Percentiles rank a stretch among this genome's conserved stretches.
Evolutionary conservation across 2,888 invertebrate species (phyloP).

Genomic region (Congeria kusceri): DNA sequence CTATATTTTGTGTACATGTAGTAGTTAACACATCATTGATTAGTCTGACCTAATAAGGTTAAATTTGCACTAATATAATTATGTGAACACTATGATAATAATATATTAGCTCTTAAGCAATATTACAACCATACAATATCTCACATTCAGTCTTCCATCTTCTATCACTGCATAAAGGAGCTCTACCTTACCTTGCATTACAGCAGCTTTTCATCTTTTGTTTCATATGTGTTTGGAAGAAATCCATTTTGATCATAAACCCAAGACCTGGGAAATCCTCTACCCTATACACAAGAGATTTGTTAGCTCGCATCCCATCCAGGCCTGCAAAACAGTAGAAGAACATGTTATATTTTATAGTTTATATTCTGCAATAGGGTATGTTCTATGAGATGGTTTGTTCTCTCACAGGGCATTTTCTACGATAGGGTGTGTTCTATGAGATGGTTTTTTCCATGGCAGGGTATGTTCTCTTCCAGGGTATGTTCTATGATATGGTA

Average conservation of each 20-base stretch:
- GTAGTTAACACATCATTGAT: too few species aligned
- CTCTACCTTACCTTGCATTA: conserved; percentile 68
- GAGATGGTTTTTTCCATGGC: too few species aligned
- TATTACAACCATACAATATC: not conserved
- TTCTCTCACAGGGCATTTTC: too few species aligned
- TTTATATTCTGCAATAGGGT: too few species aligned
- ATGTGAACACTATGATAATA: not conserved
- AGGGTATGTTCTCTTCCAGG: too few species aligned
- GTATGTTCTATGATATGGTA: too few species aligned
- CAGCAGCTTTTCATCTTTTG: conserved; percentile 78
- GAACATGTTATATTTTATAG: not conserved
- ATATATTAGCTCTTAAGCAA: not conserved
- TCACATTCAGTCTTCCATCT: too few species aligned
- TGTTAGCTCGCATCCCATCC: conserved; percentile 76
- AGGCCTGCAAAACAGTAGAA: conserved; percentile 76
- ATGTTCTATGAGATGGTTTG: too few species aligned
- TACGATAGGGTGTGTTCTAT: too few species aligned
- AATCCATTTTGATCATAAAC: conserved; percentile 81
- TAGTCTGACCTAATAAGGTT: not conserved
- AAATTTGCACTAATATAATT: not conserved
- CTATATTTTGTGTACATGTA: too few species aligned
- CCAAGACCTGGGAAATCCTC: conserved; percentile 85
- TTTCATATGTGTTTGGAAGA: conserved; percentile 74
- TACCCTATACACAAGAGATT: conserved; percentile 78
- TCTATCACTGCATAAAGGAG: too few species aligned